Evolutionary conservation across 1,140 invertebrate genomes (phyloP).

Genomic region (Zaprionus africanus): DNA sequence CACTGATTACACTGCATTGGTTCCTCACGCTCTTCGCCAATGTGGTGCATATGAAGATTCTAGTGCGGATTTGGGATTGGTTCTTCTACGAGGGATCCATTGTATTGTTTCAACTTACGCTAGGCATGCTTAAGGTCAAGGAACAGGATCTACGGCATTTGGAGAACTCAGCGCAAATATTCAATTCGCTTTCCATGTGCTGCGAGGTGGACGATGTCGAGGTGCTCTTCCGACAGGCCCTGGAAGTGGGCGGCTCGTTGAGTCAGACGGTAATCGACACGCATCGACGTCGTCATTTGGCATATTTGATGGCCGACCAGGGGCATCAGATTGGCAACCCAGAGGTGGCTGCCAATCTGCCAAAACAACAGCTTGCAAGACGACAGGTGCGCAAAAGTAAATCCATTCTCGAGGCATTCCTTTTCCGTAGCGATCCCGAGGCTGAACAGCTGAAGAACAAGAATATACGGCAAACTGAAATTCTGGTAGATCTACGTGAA

Average conservation of each 20-base stretch:
- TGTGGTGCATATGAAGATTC: slow-evolving; percentile 98
- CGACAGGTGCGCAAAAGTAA: slow-evolving; percentile 96
- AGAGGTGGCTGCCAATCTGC: slow-evolving; percentile 93
- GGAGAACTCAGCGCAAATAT: slow-evolving; percentile 98
- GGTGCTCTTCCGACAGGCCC: slow-evolving; percentile 85
- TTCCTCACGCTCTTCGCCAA: slow-evolving; percentile 99
- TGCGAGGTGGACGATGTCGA: slow-evolving; percentile 96
- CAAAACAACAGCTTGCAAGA: slow-evolving; percentile 93
- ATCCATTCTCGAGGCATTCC: slow-evolving; percentile 94
- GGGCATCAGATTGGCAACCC: slow-evolving; percentile 96
- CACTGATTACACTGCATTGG: slow-evolving; percentile 98
- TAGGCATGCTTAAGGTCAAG: slow-evolving; percentile 97
- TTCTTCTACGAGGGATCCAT: slow-evolving; percentile 98
- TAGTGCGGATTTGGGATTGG: slow-evolving; percentile 97
- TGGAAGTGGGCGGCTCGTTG: slow-evolving; percentile 88
- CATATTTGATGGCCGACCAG: slow-evolving; percentile 97
- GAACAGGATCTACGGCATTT: slow-evolving; percentile 92
- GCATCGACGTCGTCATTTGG: slow-evolving; percentile 94
- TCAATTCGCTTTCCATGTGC: slow-evolving; percentile 97
- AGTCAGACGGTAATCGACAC: slow-evolving; percentile 95
- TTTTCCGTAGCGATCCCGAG: slow-evolving; percentile 91
- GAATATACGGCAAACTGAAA: slow-evolving; percentile 97
- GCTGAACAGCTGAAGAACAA: slow-evolving; percentile 94
- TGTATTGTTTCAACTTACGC: slow-evolving; percentile 97
- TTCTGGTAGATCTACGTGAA: slow-evolving; percentile 97